phyloP scores from a whole-genome alignment of 2,797 vertebrate genomes.

The Nannoperca obscura region DNA sequence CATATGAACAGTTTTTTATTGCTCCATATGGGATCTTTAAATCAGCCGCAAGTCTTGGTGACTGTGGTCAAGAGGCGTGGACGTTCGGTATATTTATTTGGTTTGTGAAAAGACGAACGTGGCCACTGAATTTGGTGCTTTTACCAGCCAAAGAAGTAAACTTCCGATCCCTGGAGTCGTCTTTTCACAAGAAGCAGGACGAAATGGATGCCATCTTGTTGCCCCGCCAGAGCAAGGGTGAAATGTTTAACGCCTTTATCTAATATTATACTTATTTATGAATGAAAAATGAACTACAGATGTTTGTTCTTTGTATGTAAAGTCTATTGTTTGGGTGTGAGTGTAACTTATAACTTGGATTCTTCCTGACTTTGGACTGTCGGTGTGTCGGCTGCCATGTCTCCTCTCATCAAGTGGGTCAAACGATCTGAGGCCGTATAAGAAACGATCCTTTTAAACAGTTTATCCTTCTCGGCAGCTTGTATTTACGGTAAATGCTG shows the following conservation, averaged over 20 bases:
- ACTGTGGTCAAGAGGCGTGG: neutral
- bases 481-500: constrained; percentile 39
- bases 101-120: neutral
- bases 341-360: constrained; percentile 58
- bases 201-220: neutral
- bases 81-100: neutral
- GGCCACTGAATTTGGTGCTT: constrained; percentile 1
- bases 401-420: neutral
- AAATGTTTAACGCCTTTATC: constrained; percentile 31
- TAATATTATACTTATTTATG: constrained; percentile 64
- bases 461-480: constrained; percentile 57
- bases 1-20: neutral
- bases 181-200: neutral
- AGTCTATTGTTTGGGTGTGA: constrained; percentile 33
- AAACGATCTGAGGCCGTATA: constrained; percentile 19
- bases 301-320: constrained; percentile 22
- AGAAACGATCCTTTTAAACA: constrained; percentile 1
- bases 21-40: constrained; percentile 19
- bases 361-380: constrained; percentile 16
- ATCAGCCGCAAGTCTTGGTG: neutral
- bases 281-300: constrained; percentile 46
- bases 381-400: neutral
- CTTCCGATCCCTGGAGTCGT: neutral
- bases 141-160: constrained; percentile 29
- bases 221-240: neutral